phyloP scores from a whole-genome alignment of 1,140 invertebrate genomes.

The Riptortus pedestris region DNA sequence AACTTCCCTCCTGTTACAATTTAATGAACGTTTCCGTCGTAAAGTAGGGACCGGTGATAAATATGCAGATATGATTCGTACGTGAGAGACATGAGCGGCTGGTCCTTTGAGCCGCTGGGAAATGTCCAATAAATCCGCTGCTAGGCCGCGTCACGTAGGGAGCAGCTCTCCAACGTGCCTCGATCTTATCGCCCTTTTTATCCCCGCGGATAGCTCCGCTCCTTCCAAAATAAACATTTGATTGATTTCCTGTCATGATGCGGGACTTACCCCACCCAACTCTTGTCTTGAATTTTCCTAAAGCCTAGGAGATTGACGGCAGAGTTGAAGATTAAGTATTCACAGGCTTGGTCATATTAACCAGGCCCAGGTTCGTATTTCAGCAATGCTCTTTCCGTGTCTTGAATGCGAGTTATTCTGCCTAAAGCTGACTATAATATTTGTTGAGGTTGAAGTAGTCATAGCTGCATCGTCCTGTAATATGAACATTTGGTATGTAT shows the following conservation, averaged over 20 bases:
- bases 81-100: constrained; percentile 16
- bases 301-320: too few relatives aligned
- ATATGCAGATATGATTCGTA: constrained; percentile 23
- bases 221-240: constrained; percentile 16
- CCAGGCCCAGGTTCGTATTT: too few relatives aligned
- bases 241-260: constrained; percentile 24
- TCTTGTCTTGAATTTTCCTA: background rate
- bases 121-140: constrained; percentile 25
- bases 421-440: too few relatives aligned
- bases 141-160: constrained; percentile 21
- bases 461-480: too few relatives aligned
- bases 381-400: too few relatives aligned
- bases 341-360: too few relatives aligned
- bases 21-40: constrained; percentile 20
- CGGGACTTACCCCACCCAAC: background rate
- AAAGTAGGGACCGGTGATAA: constrained; percentile 19
- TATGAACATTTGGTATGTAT: too few relatives aligned
- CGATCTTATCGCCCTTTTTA: constrained; percentile 26
- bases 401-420: too few relatives aligned
- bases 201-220: background rate
- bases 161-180: constrained; percentile 18
- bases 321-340: too few relatives aligned
- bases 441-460: too few relatives aligned
- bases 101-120: constrained; percentile 22
- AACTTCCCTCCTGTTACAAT: constrained; percentile 17